Percentiles rank a stretch among this genome's conserved stretches.
phyloP scores from a whole-genome alignment of 2,113 vertebrate species.

The Barnardius zonarius region DNA sequence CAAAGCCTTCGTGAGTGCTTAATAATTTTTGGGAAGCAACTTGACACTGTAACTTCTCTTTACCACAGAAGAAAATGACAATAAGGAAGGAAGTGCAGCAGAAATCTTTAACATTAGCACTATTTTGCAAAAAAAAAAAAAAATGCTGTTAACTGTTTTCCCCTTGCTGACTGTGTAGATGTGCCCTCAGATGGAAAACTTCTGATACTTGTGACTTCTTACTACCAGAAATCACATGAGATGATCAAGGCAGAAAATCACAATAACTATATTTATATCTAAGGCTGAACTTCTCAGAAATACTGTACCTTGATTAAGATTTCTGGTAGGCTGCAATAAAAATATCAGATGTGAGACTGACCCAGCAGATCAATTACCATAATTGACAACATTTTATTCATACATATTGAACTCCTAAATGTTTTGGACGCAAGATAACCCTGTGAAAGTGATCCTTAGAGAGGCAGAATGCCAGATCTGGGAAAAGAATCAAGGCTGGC shows the following conservation, averaged over 20 bases:
- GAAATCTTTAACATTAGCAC: constrained; percentile 79
- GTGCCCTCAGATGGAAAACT: constrained; percentile 85
- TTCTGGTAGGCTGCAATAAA: constrained; percentile 79
- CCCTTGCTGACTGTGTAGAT: constrained; percentile 69
- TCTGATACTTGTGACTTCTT: constrained; percentile 86
- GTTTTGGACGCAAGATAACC: constrained; percentile 65
- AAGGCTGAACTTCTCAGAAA: constrained; percentile 86
- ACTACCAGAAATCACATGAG: constrained; percentile 88
- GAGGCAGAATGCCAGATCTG: constrained; percentile 66
- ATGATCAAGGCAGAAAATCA: constrained; percentile 80
- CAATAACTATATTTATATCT: constrained; percentile 83
- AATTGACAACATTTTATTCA: constrained; percentile 77
- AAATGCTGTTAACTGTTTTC: constrained; percentile 68
- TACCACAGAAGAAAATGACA: constrained; percentile 74
- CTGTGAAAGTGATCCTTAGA: constrained; percentile 64
- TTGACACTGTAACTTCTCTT: constrained; percentile 75
- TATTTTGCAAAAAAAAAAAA: constrained; percentile 75
- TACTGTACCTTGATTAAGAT: constrained; percentile 83
- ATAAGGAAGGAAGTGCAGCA: constrained; percentile 83
- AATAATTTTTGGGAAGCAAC: constrained; percentile 71
- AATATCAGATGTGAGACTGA: constrained; percentile 69
- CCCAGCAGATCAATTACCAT: constrained; percentile 79
- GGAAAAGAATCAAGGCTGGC: constrained; percentile 65
- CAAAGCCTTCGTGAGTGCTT: background rate
- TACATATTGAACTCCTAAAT: constrained; percentile 77